Evolutionary conservation across 2,113 vertebrate genomes (phyloP), one percentile per base, ranked within the genome.

Genomic region (Phrynocephalus versicolor): DNA sequence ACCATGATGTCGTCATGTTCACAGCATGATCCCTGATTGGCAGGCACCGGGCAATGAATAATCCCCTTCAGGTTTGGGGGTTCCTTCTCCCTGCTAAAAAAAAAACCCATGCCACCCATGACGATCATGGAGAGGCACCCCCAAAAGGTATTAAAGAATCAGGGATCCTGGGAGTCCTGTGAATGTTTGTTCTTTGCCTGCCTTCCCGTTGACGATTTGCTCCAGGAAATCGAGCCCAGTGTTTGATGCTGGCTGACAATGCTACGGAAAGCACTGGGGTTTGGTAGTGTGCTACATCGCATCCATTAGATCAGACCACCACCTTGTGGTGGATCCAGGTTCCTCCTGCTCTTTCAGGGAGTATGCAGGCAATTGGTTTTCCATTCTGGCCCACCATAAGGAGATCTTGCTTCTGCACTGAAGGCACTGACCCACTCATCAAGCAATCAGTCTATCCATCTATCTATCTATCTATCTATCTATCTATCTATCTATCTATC

Each of bases 241-340:
- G 69, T 41, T 23, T 27, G 27, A 58, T 27, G 23, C 23, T 8
- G 55, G 0, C 1, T 69, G 33, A 69, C 55, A n/a, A 16, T 70
- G 51, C 45, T 67, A 80, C 15, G 6, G 30, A 25, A 62, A 55
- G 55, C 45, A n/a, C 45, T 51, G 10, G 45, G 33, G 9, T 51
- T 57, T 65, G 2, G 9, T 30, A 55, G 14, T 72, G n/a, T 9
- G 45, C 45, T 51, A 5, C 45, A 10, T 51, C 10, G 45, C 18
- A 60, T 13, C 8, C 30, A 18, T 77, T 70, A 71, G 90, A 41
- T 79, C 23, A 14, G 92, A 93, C 90, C 89, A 85, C 94, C 94
- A 93, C 83, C 94, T 94, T 91, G 91, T 80, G 93, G 93, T 81
- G 81, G 73, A 45, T 23, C 41, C 14, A 62, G 0, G 3, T 81